Base-by-base conservation (phyloP, 2,113 vertebrate species). In the Catagonus wagneri region DNA sequence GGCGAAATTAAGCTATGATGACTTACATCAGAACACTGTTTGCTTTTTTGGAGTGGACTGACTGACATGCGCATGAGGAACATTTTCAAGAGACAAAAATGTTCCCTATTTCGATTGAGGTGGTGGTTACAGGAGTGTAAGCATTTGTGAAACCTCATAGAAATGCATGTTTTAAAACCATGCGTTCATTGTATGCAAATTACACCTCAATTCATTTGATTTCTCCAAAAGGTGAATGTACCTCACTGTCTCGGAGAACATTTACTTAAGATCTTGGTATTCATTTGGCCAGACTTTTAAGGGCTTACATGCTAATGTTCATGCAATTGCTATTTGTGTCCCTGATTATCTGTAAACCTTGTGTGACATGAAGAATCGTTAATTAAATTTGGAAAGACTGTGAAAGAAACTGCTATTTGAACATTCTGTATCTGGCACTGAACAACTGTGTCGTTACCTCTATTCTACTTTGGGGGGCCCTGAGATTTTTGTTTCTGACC, bases 151-250 rank as follows among this genome's bases (percentile, higher is more conserved):
- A 81, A 69, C 16, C 4, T 60, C 72, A 50, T 32, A 27, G 23
- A 94, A 81, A 80, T 72, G 23, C 56, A n/a, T 23, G 39, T 85
- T 93, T 58, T 56, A 74, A 87, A 90, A 32, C 11, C 25, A 90
- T 17, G 32, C 4, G 27, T 76, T 69, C 20, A 16, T 14, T 80
- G 34, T 32, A 63, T 7, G 10, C 20, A 78, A 78, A 72, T 58
- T 78, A 44, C 23, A 61, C 29, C 7, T 74, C 56, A 71, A 54
- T n/a, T 36, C 44, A 78, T 65, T 72, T 84, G 6, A 84, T 66
- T 85, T 96, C 34, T 74, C 66, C 89, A 65, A 78, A 78, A 32
- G 9, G 12, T 7, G 6, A 50, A 58, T 58, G 17, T 17, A 79
- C 15, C 12, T 79, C 27, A 36, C 4, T 92, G 50, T 61, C 15